These are phyloP conservation scores for Ctenosaura bakeri DNA, from an alignment of 2,797 vertebrate genomes.

Conservation along the genomic window DNA sequence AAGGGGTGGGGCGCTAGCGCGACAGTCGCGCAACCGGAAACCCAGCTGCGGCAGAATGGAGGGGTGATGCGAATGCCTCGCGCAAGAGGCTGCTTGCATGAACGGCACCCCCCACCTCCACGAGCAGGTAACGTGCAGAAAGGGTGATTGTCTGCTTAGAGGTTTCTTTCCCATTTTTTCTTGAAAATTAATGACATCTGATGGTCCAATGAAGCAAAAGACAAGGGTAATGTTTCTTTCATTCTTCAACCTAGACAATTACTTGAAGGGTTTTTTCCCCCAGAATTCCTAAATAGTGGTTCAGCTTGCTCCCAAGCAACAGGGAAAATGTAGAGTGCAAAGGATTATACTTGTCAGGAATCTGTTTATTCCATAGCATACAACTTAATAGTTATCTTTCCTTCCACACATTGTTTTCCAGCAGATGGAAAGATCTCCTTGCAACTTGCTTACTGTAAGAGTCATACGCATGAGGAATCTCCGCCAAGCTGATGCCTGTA, in stretches of 20 bases:
- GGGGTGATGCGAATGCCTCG: too few relatives aligned
- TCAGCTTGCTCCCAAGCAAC: not conserved
- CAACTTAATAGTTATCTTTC: conserved; percentile 8
- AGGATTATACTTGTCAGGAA: not conserved
- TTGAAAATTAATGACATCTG: not conserved
- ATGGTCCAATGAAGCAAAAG: not conserved
- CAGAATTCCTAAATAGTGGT: not conserved
- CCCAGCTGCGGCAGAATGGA: too few relatives aligned
- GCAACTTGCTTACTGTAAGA: conserved; percentile 80
- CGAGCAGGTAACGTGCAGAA: too few relatives aligned
- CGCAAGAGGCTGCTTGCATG: too few relatives aligned
- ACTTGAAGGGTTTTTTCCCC: not conserved
- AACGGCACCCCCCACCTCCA: too few relatives aligned
- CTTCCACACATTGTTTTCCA: conserved; percentile 18
- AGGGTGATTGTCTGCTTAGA: not conserved
- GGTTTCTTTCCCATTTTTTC: not conserved
- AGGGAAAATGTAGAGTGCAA: not conserved
- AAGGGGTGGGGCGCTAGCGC: too few relatives aligned
- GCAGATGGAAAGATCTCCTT: conserved; percentile 75
- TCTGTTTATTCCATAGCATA: not conserved
- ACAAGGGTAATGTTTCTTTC: not conserved
- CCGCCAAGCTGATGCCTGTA: conserved; percentile 78
- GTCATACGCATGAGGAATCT: conserved; percentile 80
- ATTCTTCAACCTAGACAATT: not conserved
- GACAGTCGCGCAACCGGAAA: too few relatives aligned